Evolutionary conservation across 2,888 invertebrate genomes (phyloP), one percentile per base, ranked within the genome.

Genomic region (Melanotus villosus): DNA sequence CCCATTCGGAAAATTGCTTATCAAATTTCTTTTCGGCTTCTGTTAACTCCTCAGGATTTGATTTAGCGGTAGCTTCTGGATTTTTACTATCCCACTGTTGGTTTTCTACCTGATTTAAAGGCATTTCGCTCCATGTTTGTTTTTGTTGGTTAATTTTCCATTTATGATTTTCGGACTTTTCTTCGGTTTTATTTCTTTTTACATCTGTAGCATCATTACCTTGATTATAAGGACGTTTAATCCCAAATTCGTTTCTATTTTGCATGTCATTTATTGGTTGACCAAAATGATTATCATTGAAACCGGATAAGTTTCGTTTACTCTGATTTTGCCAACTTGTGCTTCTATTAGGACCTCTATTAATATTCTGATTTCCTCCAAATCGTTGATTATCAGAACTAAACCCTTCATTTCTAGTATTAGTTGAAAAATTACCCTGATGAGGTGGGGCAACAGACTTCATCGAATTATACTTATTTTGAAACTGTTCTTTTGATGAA

Each of bases 1-100:
- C 96, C 97, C 97, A 97, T 80, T 94, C 92, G 78, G 91, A 89
- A 82, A 97, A 97, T 83, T 97, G 94, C 71, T 92, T 90, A 81
- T 95, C 94, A 85, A 97, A 97, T 68, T 92, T 91, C 82, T 91
- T 91, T 84, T 96, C 95, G 77, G 95, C 94, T 76, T 89, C 88
- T 0, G 88, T 86, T 38, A 88, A 72, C 69, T 84, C 84, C 66
- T 85, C 84, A 10, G 57, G 43, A 43, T 71, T 69, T 2, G 19
- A 21, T 19, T 65, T 69, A 16, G 54, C 14, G 43, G 76, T 66
- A 84, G 78, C 73, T 75, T 82, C 72, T 4, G 70, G 34, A 26
- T 54, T 47, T 23, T 81, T 19, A 5, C 10, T 7, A 18, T 32
- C 21, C 66, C 58, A 54, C 19, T 59, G 64, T 12, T 34, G 43